Base-by-base conservation (phyloP, 2,113 vertebrate species). In the Mus musculus region DNA sequence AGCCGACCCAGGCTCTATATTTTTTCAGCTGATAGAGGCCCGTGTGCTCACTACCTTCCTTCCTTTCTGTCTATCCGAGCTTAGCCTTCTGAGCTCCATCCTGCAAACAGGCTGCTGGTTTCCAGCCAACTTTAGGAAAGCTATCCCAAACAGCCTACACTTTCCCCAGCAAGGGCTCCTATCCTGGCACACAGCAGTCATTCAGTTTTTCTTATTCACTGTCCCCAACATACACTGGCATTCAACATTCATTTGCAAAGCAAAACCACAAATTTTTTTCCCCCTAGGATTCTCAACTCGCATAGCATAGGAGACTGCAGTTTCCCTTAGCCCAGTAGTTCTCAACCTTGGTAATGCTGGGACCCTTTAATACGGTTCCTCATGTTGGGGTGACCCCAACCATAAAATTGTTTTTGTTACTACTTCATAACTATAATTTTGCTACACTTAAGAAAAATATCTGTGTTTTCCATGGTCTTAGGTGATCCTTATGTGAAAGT, bases 251-350 rank as follows among this genome's bases (percentile, higher is more conserved):
- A 28, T 16, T 1, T 46, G n/a, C 20, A 81, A 59, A 88, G 65
- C 49, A 89, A 93, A 80, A 52, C 7, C 22, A 76, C 30, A 42
- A 85, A 72, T n/a, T 49, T 13, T 72, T 73, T 73, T 69, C 7
- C 93, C 5, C 52, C 63, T 9, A 59, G 36, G 54, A 30, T 39
- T 69, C 28, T 88, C 85, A 28, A 5, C 63, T 42, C 42, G 3
- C 2, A 2, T 3, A 4, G 13, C n/a, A 10, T 0, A 2, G 77
- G 6, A 17, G 5, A 26, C 63, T 56, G 36, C 76, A 84, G 11
- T 26, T 16, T 88, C 33, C 59, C 90, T 20, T 26, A 36, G 71
- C 39, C n/a, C 19, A 4, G n/a, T n/a, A 3, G n/a, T 73, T 73
- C 71, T 39, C n/a, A 39, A 39, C 19, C 72, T 73, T 73, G 2